Percentiles rank a stretch among this genome's conserved stretches.
These are phyloP conservation scores for Ranitomeya variabilis DNA, from an alignment of 2,113 vertebrate species.

Conservation along the genomic window DNA sequence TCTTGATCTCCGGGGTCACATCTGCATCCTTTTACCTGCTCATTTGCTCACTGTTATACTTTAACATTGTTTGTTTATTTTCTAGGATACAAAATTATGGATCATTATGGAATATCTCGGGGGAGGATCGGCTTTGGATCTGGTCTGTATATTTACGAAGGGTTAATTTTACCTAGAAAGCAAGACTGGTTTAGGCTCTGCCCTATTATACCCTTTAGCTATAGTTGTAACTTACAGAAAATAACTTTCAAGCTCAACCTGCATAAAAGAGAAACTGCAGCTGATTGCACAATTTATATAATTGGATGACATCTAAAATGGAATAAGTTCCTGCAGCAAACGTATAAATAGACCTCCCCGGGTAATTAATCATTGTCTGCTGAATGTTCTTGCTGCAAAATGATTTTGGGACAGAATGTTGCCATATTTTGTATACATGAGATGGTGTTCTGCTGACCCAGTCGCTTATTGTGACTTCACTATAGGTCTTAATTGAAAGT, in stretches of 20 bases:
- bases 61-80: not conserved
- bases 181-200: not conserved
- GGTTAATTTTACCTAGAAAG: not conserved
- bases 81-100: conserved; percentile 77
- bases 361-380: conserved; percentile 14
- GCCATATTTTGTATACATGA: not conserved
- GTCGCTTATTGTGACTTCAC: not conserved
- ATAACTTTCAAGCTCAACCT: not conserved
- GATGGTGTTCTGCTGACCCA: not conserved
- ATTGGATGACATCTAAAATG: conserved; percentile 16
- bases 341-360: not conserved
- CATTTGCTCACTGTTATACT: not conserved
- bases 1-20: not conserved
- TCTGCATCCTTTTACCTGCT: not conserved
- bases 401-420: not conserved
- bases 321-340: not conserved
- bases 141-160: conserved; percentile 67
- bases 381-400: not conserved
- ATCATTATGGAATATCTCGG: conserved; percentile 83
- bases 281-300: conserved; percentile 10
- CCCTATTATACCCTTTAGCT: not conserved
- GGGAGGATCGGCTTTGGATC: conserved; percentile 78
- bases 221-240: not conserved
- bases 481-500: not conserved
- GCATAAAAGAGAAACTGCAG: not conserved